Percentiles rank a stretch among this genome's conserved stretches.
These are phyloP conservation scores for Haliaeetus leucogaster DNA, from an alignment of 2,113 vertebrate species.

Conservation along the genomic window DNA sequence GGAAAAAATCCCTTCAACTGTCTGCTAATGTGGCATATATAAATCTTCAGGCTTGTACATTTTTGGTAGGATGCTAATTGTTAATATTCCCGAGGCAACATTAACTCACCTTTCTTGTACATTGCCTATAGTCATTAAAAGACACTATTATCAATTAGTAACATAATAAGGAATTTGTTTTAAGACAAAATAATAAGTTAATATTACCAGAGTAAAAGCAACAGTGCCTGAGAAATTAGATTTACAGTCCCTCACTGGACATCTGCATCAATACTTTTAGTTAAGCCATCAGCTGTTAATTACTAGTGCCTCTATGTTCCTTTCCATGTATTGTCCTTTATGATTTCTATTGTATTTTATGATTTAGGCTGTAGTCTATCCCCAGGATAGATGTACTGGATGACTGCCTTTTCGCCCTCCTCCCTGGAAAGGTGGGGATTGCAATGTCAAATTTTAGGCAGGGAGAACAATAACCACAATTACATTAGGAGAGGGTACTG, in stretches of 20 bases:
- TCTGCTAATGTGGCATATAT: not conserved
- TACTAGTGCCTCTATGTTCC: not conserved
- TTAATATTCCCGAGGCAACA: not conserved
- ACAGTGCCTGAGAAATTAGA: not conserved
- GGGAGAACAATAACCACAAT: accelerated
- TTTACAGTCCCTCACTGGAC: not conserved
- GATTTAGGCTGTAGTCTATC: not conserved
- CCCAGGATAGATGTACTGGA: not conserved
- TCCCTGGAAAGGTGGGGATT: not conserved
- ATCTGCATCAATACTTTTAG: not conserved
- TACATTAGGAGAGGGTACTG: not conserved
- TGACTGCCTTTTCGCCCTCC: not conserved
- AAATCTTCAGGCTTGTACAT: not conserved
- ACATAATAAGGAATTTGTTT: not conserved
- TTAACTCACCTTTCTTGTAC: not conserved
- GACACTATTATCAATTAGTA: not conserved
- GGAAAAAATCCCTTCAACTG: not conserved
- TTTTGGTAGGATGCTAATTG: not conserved
- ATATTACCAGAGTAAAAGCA: not conserved
- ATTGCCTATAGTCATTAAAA: not conserved
- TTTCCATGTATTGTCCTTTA: not conserved
- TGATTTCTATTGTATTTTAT: not conserved
- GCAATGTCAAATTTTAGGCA: not conserved
- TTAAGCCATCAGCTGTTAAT: not conserved
- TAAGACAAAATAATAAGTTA: not conserved